phyloP scores from a whole-genome alignment of 2,888 invertebrate genomes.

The Acanthosepion esculentum region DNA sequence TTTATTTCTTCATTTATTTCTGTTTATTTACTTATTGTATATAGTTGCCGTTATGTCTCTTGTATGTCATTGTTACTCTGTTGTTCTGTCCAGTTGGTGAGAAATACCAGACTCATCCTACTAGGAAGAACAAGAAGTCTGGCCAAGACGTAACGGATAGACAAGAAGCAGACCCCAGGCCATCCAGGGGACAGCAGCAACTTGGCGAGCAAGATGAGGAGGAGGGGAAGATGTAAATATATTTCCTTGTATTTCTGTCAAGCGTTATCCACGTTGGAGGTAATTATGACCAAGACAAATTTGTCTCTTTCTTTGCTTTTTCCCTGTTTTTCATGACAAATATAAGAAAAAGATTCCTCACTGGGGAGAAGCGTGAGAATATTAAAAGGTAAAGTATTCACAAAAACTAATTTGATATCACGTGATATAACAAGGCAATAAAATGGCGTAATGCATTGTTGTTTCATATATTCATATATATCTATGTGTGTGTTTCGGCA shows the following conservation, averaged over 20 bases:
- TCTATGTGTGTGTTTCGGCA: neutral
- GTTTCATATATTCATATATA: neutral
- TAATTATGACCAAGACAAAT: neutral
- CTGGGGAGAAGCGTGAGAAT: too few species aligned
- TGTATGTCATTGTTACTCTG: conserved; percentile 23
- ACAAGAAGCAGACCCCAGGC: conserved; percentile 25
- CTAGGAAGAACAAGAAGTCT: conserved; percentile 39
- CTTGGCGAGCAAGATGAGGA: neutral
- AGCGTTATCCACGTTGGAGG: neutral
- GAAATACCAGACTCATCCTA: conserved; percentile 39
- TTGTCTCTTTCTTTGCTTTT: neutral
- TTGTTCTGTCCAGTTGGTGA: conserved; percentile 39
- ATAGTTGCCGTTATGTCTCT: neutral
- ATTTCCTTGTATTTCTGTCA: conserved; percentile 7
- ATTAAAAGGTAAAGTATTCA: too few species aligned
- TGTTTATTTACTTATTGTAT: neutral
- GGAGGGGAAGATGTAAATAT: conserved; percentile 33
- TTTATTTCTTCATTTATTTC: too few species aligned
- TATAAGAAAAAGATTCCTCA: too few species aligned
- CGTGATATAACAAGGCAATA: too few species aligned
- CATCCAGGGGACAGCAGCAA: neutral
- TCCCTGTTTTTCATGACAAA: too few species aligned
- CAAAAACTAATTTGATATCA: too few species aligned
- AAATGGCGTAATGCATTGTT: too few species aligned
- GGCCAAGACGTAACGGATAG: conserved; percentile 24